Conservation (phyloP, 1,140 invertebrate genomes). For the Drosophila pseudoananassae region DNA sequence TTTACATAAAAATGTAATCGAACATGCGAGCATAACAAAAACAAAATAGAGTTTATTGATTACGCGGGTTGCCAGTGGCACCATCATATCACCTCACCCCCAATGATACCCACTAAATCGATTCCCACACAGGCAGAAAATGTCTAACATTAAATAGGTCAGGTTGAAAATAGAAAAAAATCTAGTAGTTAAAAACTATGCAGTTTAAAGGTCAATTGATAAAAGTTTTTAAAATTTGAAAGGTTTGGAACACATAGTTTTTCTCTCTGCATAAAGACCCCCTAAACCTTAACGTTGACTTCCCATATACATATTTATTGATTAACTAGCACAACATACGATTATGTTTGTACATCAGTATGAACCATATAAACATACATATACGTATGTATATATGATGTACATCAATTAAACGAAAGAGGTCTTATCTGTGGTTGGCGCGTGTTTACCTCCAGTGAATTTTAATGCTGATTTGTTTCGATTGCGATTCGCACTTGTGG, state of each 20-base stretch:
- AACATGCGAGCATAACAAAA: constrained; percentile 36
- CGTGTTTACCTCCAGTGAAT: constrained; percentile 67
- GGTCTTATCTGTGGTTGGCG: constrained; percentile 67
- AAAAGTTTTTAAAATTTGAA: not conserved
- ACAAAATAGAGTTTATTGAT: constrained; percentile 38
- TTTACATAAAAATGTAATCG: constrained; percentile 40
- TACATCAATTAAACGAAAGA: constrained; percentile 47
- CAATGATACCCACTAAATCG: constrained; percentile 21
- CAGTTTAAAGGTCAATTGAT: not conserved
- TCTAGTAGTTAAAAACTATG: no score
- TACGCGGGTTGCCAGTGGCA: constrained; percentile 42
- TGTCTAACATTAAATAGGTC: constrained; percentile 1
- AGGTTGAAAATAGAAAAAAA: not conserved
- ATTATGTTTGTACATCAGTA: constrained; percentile 32
- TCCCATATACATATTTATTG: constrained; percentile 27
- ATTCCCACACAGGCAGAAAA: constrained; percentile 10
- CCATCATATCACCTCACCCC: constrained; percentile 8
- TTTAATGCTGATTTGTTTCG: constrained; percentile 41
- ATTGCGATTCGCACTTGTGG: constrained; percentile 37
- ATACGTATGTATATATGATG: not conserved
- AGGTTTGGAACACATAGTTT: not conserved
- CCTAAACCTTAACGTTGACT: constrained; percentile 6
- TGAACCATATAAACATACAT: not conserved
- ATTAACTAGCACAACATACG: constrained; percentile 60
- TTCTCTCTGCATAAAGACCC: constrained; percentile 1